These are phyloP conservation scores for Ophthalmolycus amberensis DNA, from an alignment of 2,113 vertebrate genomes.

Conservation along the genomic window DNA sequence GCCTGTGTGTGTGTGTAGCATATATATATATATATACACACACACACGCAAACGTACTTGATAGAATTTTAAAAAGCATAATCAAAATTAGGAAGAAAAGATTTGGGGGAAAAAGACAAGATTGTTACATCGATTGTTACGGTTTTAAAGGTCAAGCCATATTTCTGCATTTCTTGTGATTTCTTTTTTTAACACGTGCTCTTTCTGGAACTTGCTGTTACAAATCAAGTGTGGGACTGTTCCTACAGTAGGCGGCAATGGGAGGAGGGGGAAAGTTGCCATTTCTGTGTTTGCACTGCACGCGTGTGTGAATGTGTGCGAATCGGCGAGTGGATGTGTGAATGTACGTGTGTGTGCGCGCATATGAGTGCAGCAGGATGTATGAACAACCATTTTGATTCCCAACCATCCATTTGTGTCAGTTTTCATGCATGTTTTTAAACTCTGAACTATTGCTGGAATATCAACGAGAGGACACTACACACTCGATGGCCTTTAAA, in stretches of 20 bases:
- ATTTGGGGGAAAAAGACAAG: constrained; percentile 27
- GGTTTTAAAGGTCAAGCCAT: constrained; percentile 82
- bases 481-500: constrained; percentile 38
- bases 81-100: constrained; percentile 59
- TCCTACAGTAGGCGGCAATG: constrained; percentile 53
- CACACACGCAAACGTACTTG: constrained; percentile 53
- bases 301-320: constrained; percentile 22
- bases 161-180: constrained; percentile 66
- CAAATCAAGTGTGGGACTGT: constrained; percentile 79
- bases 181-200: constrained; percentile 81
- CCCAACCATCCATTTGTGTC: constrained; percentile 69
- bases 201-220: constrained; percentile 86
- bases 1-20: too few species aligned
- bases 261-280: constrained; percentile 49
- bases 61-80: constrained; percentile 60
- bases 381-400: constrained; percentile 70
- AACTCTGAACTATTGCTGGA: constrained; percentile 58
- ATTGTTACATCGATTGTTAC: constrained; percentile 74
- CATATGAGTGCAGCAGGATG: constrained; percentile 54
- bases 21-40: constrained; percentile 20
- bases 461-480: constrained; percentile 57
- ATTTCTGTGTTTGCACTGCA: constrained; percentile 75
- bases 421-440: constrained; percentile 60
- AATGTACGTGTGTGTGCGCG: not conserved
- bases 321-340: not conserved